These are phyloP conservation scores for Steatornis caripensis DNA, from an alignment of 2,113 vertebrate species.

Conservation along the genomic window DNA sequence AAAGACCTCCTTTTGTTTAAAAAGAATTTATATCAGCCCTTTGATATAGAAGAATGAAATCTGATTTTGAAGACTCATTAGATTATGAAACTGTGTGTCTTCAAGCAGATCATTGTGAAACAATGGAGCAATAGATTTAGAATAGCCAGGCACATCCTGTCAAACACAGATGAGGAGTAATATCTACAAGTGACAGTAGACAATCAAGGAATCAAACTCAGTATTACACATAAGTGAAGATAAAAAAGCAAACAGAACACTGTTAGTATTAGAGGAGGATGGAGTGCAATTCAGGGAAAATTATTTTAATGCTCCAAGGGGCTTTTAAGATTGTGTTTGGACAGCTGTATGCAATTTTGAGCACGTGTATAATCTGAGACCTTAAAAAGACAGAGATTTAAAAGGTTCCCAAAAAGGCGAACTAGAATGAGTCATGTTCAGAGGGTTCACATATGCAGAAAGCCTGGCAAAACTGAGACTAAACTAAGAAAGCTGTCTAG, in stretches of 20 bases:
- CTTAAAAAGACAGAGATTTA: not conserved
- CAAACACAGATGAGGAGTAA: not conserved
- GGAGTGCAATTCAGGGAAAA: not conserved
- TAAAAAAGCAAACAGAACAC: not conserved
- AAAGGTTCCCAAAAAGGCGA: not conserved
- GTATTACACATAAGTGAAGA: not conserved
- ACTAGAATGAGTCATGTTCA: not conserved
- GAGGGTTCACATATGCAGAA: not conserved
- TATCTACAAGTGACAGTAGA: not conserved
- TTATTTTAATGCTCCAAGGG: slow-evolving; percentile 6
- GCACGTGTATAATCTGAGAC: not conserved
- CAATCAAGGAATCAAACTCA: not conserved
- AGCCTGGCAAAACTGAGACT: not conserved
- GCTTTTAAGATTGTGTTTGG: slow-evolving; percentile 43
- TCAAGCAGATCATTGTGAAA: not conserved
- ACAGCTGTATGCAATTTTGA: slow-evolving; percentile 12
- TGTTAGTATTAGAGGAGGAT: not conserved
- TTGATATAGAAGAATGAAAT: not conserved
- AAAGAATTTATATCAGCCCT: not conserved
- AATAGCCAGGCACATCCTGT: not conserved
- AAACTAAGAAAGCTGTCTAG: not conserved
- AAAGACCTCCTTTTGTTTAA: not conserved
- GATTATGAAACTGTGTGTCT: not conserved
- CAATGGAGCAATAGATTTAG: not conserved
- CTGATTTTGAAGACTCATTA: not conserved